Base-by-base conservation (phyloP, 1,140 invertebrate genomes). In the Telenomus remus region DNA sequence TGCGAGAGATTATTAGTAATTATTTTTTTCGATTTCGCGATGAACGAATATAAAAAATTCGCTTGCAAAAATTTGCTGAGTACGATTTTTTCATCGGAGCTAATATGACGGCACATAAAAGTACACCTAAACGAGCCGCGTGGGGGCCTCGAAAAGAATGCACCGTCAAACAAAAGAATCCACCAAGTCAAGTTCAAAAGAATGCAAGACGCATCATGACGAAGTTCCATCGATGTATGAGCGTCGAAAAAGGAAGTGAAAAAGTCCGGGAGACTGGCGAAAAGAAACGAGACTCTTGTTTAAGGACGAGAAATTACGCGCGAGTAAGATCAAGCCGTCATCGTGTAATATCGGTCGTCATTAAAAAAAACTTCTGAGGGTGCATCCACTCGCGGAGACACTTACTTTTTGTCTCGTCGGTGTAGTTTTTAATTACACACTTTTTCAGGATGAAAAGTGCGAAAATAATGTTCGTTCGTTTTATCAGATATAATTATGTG, bases 351-450 rank as follows among this genome's bases (percentile, higher is more conserved):
- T 78, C 65, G 70, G 65, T 70, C 60, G 70, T 78, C 65, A 73
- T 78, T 78, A 78, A 78, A 61, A 63, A 70, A 63, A 71, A 72
- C 59, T 51, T 77, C 64, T 50, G 43, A 65, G 68, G 74, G 54
- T 71, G 63, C 61, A 72, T 48, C n/a, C 66, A 42, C 35, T 54
- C 60, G 46, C 60, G 55, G 59, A 59, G 56, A 47, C 39, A 48
- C 46, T 51, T 53, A 57, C 74, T 71, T 68, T 9, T 39, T 27
- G 19, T 56, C 55, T 65, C 55, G 50, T 34, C 54, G 55, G 55
- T 56, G 44, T 54, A 74, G 76, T 82, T 82, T n/a, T 80, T 82
- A 82, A 80, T 82, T 82, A 82, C 81, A 71, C 12, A 37, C 51
- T 42, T 33, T 53, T 16, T 64, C 57, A 14, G 34, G 12, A 57